Evolutionary conservation across 2,888 invertebrate species (phyloP).

Genomic region (Polia nebulosa): DNA sequence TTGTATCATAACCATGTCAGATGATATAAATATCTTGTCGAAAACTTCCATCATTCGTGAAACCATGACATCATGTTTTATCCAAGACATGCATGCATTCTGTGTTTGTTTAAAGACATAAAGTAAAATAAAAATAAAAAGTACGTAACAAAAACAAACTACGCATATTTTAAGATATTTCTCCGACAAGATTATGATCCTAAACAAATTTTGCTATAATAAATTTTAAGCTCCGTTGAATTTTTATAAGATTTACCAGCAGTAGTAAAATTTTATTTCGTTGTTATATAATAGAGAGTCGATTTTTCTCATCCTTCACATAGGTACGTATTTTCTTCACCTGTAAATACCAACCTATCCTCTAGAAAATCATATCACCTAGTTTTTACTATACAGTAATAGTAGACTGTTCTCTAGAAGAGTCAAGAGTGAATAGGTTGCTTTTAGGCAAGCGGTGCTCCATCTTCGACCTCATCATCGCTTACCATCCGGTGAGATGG

Average conservation of each 20-base stretch:
- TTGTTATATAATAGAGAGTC: conserved; percentile 6
- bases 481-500: no score
- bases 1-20: conserved; percentile 40
- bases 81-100: conserved; percentile 33
- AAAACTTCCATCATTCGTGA: conserved; percentile 19
- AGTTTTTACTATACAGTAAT: not conserved
- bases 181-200: conserved; percentile 50
- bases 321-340: not conserved
- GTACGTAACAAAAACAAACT: conserved; percentile 32
- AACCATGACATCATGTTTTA: conserved; percentile 40
- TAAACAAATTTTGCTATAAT: conserved; percentile 49
- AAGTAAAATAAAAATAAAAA: conserved; percentile 26
- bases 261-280: conserved; percentile 48
- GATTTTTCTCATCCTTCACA: conserved; percentile 10
- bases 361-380: not conserved
- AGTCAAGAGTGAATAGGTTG: no score
- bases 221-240: conserved; percentile 45
- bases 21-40: conserved; percentile 33
- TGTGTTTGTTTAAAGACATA: conserved; percentile 22
- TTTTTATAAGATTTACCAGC: conserved; percentile 56
- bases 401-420: no score
- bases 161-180: conserved; percentile 37
- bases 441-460: no score
- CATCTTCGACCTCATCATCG: no score
- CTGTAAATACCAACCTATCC: not conserved